Evolutionary conservation across 1,140 invertebrate genomes (phyloP).

Genomic region (Protaetia brevitarsis): DNA sequence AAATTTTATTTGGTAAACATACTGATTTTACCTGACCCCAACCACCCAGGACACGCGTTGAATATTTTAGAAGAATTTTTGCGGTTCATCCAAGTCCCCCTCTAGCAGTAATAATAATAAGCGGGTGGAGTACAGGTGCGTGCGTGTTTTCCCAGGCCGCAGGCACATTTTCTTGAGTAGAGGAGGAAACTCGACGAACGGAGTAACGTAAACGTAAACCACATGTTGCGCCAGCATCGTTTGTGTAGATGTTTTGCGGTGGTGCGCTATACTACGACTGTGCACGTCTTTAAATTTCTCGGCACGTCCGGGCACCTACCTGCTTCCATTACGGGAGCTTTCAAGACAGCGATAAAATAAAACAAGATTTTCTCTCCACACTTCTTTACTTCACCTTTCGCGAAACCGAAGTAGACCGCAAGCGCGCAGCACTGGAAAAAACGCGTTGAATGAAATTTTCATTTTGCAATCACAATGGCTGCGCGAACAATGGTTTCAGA

Average conservation of each 20-base stretch:
- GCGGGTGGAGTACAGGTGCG: constrained; percentile 10
- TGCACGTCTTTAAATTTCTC: constrained; percentile 24
- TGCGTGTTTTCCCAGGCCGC: constrained; percentile 11
- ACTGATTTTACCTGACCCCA: constrained; percentile 3
- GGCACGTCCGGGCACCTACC: constrained; percentile 28
- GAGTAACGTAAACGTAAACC: constrained; percentile 25
- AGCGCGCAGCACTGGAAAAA: background rate
- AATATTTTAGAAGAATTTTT: constrained; percentile 18
- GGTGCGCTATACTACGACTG: background rate
- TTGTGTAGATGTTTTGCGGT: constrained; percentile 24
- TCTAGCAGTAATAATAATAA: constrained; percentile 14
- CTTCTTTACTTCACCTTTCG: constrained; percentile 14
- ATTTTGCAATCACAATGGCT: too few species aligned
- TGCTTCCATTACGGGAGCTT: constrained; percentile 26
- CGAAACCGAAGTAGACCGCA: constrained; percentile 1
- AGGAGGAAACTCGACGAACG: background rate
- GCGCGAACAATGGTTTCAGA: too few species aligned
- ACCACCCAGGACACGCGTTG: background rate
- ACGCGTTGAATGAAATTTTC: background rate
- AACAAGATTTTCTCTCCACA: constrained; percentile 22
- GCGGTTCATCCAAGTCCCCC: constrained; percentile 8
- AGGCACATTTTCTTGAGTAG: background rate
- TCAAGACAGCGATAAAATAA: constrained; percentile 29
- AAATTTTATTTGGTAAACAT: constrained; percentile 10
- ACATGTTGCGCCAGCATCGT: constrained; percentile 26